Conservation (phyloP, 2,797 vertebrate species). For the Gobio occitaniae region DNA sequence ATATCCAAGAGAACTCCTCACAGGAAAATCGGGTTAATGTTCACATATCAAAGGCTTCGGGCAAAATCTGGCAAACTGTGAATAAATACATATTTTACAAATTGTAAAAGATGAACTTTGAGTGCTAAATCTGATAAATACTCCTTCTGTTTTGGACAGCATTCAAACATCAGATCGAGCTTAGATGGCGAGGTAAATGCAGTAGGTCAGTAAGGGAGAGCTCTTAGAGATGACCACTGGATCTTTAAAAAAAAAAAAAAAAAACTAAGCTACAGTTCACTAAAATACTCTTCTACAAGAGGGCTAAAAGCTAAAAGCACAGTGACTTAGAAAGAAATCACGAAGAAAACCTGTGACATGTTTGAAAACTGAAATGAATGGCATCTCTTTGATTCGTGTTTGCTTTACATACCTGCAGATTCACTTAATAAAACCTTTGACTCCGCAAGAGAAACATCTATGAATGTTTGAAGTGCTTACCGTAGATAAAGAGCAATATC, state of each 20-base stretch:
- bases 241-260: neutral
- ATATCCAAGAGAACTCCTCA: slow-evolving; percentile 64
- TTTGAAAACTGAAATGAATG: slow-evolving; percentile 39
- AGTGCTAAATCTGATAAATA: slow-evolving; percentile 2
- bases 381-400: slow-evolving; percentile 36
- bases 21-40: slow-evolving; percentile 67
- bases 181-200: slow-evolving; percentile 15
- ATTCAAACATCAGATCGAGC: neutral
- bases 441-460: slow-evolving; percentile 32
- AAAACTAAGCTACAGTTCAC: slow-evolving; percentile 19
- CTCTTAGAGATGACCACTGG: slow-evolving; percentile 21
- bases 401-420: slow-evolving; percentile 20
- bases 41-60: slow-evolving; percentile 58
- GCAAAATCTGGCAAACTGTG: slow-evolving; percentile 66
- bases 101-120: slow-evolving; percentile 13
- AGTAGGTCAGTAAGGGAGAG: neutral
- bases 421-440: slow-evolving; percentile 43
- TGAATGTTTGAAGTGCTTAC: slow-evolving; percentile 46
- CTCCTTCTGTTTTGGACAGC: neutral
- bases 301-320: slow-evolving; percentile 38
- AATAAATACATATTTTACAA: slow-evolving; percentile 63
- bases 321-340: slow-evolving; percentile 34
- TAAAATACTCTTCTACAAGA: slow-evolving; percentile 15
- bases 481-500: slow-evolving; percentile 49
- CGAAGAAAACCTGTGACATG: slow-evolving; percentile 7